Base-by-base conservation (phyloP, 2,888 invertebrate genomes). In the Elysia crispata region DNA sequence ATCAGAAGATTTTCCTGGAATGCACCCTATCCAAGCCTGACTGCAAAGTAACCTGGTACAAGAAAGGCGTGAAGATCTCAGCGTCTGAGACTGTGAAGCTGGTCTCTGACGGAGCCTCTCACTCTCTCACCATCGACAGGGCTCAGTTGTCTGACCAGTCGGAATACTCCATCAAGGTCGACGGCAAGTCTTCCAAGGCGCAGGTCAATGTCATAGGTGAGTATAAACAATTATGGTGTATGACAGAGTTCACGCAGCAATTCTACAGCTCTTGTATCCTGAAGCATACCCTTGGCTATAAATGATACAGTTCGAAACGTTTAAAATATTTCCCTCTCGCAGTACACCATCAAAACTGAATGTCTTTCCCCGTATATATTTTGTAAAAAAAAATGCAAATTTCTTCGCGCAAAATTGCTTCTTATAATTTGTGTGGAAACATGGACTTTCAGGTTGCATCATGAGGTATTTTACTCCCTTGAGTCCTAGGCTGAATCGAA, bases 1-100 rank as follows among this genome's bases (percentile, higher is more conserved):
- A 89, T 23, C 86, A 90, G 62, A 87, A 85, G 64, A 86, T 90
- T 49, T 84, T 83, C 30, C 82, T 91, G 49, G 89, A 88, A 76
- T 89, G 89, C 83, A 87, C 87, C 18, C 86, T 90, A 20, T 89
- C 90, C 75, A 89, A 89, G 80, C 88, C 90, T n/a, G 85, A 87
- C 72, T 86, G 87, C 25, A 79, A 81, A 1, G 90, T 87, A 64
- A 87, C 86, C 25, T 92, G 91, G 91, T 87, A 87, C 78, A 90
- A 90, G 83, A 88, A 90, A 79, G 89, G 88, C 25, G 95, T 95
- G 86, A 96, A 97, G 92, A 94, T 97, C 0, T 96, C 95, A 87
- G 96, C 96, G 69, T 96, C 96, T 95, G 97, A 87, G 67, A 85
- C 96, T 91, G 96, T 91, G 94, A 96, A 85, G 89, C 94, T 97